Conservation (phyloP, 2,113 vertebrate species). For the rabbit (Oryctolagus cuniculus) region DNA sequence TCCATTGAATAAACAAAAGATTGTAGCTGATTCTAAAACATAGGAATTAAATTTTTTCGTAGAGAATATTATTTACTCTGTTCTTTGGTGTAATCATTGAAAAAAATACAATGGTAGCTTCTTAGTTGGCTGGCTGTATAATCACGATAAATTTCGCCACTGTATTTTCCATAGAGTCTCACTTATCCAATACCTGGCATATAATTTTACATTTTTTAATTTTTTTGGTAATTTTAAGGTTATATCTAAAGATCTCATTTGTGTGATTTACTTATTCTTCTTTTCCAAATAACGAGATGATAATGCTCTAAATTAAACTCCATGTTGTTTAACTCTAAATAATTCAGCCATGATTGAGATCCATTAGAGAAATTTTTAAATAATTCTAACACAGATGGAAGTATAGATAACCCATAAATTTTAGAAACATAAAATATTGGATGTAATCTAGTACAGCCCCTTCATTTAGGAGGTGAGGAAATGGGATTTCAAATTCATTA, state of each 20-base stretch:
- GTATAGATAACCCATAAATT: no score
- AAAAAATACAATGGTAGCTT: neutral
- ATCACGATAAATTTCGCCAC: neutral
- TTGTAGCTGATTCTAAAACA: conserved; percentile 8
- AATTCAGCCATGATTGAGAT: neutral
- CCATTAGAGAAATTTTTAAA: neutral
- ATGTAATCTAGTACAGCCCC: neutral
- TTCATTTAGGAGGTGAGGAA: neutral
- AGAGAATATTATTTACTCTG: neutral
- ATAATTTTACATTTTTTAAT: neutral
- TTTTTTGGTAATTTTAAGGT: conserved; percentile 2
- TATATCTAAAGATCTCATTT: conserved; percentile 9
- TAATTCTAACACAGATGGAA: neutral
- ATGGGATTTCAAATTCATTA: neutral
- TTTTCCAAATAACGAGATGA: conserved; percentile 9
- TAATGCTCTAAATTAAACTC: neutral
- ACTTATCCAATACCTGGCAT: neutral
- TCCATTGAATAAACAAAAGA: conserved; percentile 31
- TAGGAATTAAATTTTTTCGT: neutral
- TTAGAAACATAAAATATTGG: neutral
- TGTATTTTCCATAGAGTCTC: neutral
- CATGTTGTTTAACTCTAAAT: neutral
- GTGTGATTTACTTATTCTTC: neutral
- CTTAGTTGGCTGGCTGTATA: neutral
- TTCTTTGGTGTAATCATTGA: neutral